A percentile compares a stretch with the other conserved stretches of the same genome.
Conservation (phyloP, 1,140 invertebrate genomes). For the Meloidogyne floridensis region DNA sequence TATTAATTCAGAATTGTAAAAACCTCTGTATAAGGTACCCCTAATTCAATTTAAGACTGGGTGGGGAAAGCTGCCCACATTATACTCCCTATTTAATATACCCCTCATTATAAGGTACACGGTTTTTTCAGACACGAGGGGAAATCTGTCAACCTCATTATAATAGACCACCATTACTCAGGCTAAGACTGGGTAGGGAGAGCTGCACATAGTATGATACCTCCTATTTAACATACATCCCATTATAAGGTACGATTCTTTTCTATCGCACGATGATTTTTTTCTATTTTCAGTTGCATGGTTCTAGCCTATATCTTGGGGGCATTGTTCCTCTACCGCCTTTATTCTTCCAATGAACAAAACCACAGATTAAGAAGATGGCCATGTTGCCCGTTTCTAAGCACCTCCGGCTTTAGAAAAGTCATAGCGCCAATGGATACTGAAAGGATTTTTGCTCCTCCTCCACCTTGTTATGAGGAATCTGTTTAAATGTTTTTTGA, state of each 20-base stretch:
- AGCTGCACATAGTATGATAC: no score
- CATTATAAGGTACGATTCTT: no score
- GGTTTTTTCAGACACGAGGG: background rate
- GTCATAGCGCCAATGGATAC: conserved; percentile 18
- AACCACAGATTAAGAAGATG: conserved; percentile 13
- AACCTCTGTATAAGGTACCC: no score
- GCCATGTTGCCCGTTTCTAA: conserved; percentile 10
- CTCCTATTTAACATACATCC: no score
- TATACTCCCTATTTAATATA: no score
- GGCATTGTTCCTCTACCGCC: conserved; percentile 16
- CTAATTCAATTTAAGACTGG: no score
- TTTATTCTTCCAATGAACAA: conserved; percentile 15
- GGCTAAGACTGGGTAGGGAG: no score
- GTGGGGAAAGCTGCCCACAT: no score
- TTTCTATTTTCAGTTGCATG: conserved; percentile 9
- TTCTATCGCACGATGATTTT: no score
- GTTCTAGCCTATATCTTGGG: conserved; percentile 25
- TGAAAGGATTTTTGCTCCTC: background rate
- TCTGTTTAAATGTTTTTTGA: conserved; percentile 3
- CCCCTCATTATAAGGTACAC: no score
- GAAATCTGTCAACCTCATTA: no score
- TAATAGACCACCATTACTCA: no score
- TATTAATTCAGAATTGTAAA: background rate
- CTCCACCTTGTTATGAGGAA: conserved; percentile 13
- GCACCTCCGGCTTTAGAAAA: conserved; percentile 23